Evolutionary conservation across 2,797 vertebrate species (phyloP).

Genomic region (Lepilemur septentrionalis): DNA sequence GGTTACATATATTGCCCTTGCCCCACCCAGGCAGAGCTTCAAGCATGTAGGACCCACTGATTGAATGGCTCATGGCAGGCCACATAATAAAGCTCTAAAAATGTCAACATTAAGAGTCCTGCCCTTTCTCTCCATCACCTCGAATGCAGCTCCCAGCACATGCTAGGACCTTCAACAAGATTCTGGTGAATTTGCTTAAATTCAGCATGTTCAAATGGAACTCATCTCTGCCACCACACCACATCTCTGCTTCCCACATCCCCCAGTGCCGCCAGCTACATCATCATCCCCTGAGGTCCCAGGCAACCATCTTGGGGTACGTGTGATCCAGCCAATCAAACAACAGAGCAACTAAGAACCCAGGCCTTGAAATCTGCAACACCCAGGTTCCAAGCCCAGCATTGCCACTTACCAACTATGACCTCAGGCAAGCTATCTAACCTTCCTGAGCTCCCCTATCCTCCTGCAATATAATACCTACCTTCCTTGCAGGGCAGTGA

Average conservation of each 20-base stretch:
- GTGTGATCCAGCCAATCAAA: not conserved
- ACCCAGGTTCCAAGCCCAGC: not conserved
- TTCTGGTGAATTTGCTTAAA: not conserved
- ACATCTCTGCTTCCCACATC: not conserved
- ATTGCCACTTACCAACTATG: not conserved
- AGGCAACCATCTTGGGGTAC: not conserved
- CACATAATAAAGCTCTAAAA: not conserved
- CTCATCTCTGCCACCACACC: not conserved
- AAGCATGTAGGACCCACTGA: not conserved
- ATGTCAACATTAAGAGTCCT: not conserved
- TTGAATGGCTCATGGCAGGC: not conserved
- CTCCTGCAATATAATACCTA: not conserved
- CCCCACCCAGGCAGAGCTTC: no score
- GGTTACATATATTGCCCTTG: no score
- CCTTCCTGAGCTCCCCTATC: not conserved
- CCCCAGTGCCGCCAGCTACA: not conserved
- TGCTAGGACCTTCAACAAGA: not conserved
- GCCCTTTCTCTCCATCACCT: not conserved
- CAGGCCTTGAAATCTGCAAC: not conserved
- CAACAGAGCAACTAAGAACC: not conserved
- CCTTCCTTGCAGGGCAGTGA: not conserved
- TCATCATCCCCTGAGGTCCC: not conserved
- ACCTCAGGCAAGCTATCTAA: not conserved
- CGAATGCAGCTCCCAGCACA: not conserved
- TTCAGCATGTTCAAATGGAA: not conserved